Base-by-base conservation (phyloP, 2,888 invertebrate species). In the Crioceris asparagi region DNA sequence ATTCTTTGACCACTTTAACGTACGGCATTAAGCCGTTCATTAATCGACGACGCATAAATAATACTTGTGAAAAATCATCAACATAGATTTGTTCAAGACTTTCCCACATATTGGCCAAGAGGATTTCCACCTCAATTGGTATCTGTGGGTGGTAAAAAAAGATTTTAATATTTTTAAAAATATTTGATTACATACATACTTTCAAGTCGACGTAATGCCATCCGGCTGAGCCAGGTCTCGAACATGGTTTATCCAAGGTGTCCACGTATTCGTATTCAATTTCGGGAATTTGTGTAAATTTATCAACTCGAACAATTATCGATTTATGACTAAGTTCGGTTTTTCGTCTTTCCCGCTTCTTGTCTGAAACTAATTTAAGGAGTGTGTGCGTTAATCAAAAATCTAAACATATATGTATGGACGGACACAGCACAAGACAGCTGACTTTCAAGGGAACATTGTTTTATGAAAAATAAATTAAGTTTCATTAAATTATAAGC, bases 11-110 rank as follows among this genome's bases (percentile, higher is more conserved):
- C 43, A 67, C 71, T 45, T 69, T 63, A 5, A 68, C 60, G 48
- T 77, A 78, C 1, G 78, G 75, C 32, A 74, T 52, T 10, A 78
- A 51, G 25, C 65, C 64, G 40, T 71, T 67, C 53, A 73, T 62
- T 50, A 72, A 67, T 29, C 71, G 50, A 30, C 78, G 64, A 47
- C 70, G 72, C n/a, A 71, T 60, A 43, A 72, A 71, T 46, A 79
- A 70, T 29, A 73, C 49, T 45, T 75, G 66, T 46, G 27, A 19
- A 14, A 78, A 58, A 46, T 73, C 73, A 30, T 64, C 56, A 8
- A 74, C 41, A 48, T 68, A 72, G 4, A 54, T 49, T 12, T 53
- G 51, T 48, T 71, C 71, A 3, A 62, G 35, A 31, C 55, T 59
- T 44, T 66, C 62, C 69, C 71, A 72, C 3, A 67, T 36, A 2